Evolutionary conservation across 2,888 invertebrate genomes (phyloP).

Genomic region (Nephrotoma guestfalica): DNA sequence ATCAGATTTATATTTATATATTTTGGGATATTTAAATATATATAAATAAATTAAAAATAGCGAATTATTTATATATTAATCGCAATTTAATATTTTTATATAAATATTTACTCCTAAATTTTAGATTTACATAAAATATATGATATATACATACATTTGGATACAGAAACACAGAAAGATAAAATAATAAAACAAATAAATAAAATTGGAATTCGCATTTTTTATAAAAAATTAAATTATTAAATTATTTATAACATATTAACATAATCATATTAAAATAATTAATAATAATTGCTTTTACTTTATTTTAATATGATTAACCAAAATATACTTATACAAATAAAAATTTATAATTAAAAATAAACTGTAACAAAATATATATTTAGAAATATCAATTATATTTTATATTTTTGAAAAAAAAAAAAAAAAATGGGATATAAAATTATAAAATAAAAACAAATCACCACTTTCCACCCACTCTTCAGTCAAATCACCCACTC

Average conservation of each 20-base stretch:
- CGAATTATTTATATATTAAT: not conserved
- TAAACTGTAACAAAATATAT: not conserved
- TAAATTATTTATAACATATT: not conserved
- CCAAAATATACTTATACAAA: not conserved
- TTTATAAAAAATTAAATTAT: not conserved
- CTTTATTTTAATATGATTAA: not conserved
- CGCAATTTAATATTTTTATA: not conserved
- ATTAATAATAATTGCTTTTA: not conserved
- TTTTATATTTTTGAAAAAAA: not conserved
- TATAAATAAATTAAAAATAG: not conserved
- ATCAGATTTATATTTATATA: not conserved
- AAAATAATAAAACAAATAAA: not conserved
- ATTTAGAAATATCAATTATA: conserved; percentile 1
- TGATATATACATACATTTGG: not conserved
- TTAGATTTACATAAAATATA: not conserved
- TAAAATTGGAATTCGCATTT: not conserved
- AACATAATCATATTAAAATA: not conserved
- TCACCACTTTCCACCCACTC: conserved; percentile 5
- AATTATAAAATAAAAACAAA: conserved; percentile 2
- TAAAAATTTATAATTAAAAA: not conserved
- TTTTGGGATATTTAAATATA: not conserved
- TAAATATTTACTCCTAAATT: not conserved
- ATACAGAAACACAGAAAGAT: not conserved
- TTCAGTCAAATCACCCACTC: not conserved
- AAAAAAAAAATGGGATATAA: not conserved